Evolutionary conservation across 1,140 invertebrate species (phyloP).

Genomic region (Atta cephalotes): DNA sequence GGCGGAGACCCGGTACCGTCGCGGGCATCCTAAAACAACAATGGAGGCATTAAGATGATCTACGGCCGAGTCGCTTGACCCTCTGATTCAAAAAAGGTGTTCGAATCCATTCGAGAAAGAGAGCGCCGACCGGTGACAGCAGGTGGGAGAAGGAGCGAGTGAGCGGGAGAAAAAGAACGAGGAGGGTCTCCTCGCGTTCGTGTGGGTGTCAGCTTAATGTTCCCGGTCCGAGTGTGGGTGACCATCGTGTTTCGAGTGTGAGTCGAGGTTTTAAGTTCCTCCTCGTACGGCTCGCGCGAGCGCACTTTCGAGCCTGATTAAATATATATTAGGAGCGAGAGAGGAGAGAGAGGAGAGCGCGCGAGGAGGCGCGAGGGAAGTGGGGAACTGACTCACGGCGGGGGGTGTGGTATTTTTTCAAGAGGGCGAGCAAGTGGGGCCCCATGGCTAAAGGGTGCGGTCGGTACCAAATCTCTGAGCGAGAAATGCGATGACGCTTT

Average conservation of each 20-base stretch:
- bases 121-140: constrained; percentile 64
- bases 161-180: constrained; percentile 65
- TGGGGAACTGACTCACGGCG: constrained; percentile 76
- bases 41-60: constrained; percentile 86
- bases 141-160: constrained; percentile 72
- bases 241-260: constrained; percentile 69
- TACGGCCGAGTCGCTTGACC: constrained; percentile 85
- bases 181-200: constrained; percentile 67
- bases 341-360: constrained; percentile 40
- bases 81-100: constrained; percentile 86
- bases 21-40: constrained; percentile 85
- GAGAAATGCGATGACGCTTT: constrained; percentile 43
- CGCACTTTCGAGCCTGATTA: constrained; percentile 83
- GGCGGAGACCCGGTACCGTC: constrained; percentile 81
- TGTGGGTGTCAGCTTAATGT: constrained; percentile 84
- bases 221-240: constrained; percentile 77
- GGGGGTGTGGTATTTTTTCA: constrained; percentile 85
- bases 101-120: constrained; percentile 82
- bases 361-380: constrained; percentile 59
- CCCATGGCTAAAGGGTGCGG: constrained; percentile 78
- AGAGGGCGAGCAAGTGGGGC: constrained; percentile 73
- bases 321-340: constrained; percentile 84
- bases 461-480: constrained; percentile 68
- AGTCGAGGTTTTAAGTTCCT: constrained; percentile 72
- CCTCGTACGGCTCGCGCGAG: constrained; percentile 59